Percentiles rank a stretch among this genome's conserved stretches.
These are phyloP conservation scores for Campylomormyrus numenius DNA, from an alignment of 2,113 vertebrate genomes.

Conservation along the genomic window DNA sequence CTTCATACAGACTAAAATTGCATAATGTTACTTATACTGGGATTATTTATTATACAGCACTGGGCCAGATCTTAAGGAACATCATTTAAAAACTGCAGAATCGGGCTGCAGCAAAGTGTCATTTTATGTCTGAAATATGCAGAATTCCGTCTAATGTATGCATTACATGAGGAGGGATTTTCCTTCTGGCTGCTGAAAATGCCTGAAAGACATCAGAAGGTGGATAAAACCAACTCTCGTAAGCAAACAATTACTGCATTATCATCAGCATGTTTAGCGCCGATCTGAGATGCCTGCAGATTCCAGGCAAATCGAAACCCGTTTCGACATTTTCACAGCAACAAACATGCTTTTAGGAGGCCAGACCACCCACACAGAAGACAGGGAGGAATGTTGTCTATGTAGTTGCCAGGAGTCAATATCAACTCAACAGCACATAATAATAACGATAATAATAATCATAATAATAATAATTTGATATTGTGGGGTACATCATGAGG, in stretches of 20 bases:
- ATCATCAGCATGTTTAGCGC: neutral
- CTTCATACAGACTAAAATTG: neutral
- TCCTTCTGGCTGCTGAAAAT: neutral
- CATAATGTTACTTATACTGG: neutral
- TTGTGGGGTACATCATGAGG: neutral
- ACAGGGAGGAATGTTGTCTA: neutral
- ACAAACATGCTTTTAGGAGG: neutral
- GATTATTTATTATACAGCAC: neutral
- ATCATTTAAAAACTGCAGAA: neutral
- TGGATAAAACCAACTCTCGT: neutral
- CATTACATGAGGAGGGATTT: neutral
- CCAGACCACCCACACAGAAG: neutral
- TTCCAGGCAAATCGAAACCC: neutral
- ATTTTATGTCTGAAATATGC: neutral
- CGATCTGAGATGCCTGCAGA: neutral
- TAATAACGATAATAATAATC: neutral
- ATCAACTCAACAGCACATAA: neutral
- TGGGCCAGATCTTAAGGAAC: neutral
- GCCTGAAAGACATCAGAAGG: neutral
- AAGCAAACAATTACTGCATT: neutral
- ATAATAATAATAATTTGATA: neutral
- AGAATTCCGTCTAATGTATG: neutral
- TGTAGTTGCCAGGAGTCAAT: neutral
- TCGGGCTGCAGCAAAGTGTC: neutral
- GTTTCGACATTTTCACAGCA: neutral